Conservation (phyloP, 1,140 invertebrate genomes). For the Lasioglossum albipes region DNA sequence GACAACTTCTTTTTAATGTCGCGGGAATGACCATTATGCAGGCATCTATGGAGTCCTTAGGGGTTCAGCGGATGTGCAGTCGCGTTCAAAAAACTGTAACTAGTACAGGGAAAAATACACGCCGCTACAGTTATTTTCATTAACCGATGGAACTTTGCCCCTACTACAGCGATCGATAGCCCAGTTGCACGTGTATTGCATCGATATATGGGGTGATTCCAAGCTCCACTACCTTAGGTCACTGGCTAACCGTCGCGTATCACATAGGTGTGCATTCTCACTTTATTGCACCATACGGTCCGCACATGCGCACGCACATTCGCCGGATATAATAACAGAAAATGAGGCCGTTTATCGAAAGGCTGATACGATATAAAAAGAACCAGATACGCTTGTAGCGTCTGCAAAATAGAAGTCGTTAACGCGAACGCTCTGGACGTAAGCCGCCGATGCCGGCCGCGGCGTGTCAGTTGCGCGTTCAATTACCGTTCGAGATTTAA, state of each 20-base stretch:
- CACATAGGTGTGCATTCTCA: conserved; percentile 57
- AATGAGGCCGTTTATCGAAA: conserved; percentile 58
- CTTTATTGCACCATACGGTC: conserved; percentile 59
- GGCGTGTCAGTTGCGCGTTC: no score
- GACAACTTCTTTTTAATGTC: not conserved
- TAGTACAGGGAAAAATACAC: conserved; percentile 51
- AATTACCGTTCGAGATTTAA: not conserved
- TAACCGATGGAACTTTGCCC: conserved; percentile 74
- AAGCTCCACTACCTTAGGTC: conserved; percentile 69
- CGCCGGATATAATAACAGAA: conserved; percentile 57
- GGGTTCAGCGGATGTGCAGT: conserved; percentile 49
- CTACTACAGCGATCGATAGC: conserved; percentile 75
- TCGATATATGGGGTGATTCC: conserved; percentile 68
- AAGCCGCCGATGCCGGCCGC: not conserved
- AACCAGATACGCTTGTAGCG: conserved; percentile 24
- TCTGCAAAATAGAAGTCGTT: conserved; percentile 40
- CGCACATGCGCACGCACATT: conserved; percentile 64
- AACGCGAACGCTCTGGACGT: not conserved
- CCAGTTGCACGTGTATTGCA: conserved; percentile 77
- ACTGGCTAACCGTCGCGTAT: conserved; percentile 72
- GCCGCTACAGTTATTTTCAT: conserved; percentile 72
- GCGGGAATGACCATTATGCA: conserved; percentile 16
- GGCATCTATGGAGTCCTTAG: conserved; percentile 40
- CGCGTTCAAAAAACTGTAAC: conserved; percentile 60
- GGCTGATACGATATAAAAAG: conserved; percentile 48